Evolutionary conservation across 2,113 vertebrate genomes (phyloP).

Genomic region (Prolemur simus): DNA sequence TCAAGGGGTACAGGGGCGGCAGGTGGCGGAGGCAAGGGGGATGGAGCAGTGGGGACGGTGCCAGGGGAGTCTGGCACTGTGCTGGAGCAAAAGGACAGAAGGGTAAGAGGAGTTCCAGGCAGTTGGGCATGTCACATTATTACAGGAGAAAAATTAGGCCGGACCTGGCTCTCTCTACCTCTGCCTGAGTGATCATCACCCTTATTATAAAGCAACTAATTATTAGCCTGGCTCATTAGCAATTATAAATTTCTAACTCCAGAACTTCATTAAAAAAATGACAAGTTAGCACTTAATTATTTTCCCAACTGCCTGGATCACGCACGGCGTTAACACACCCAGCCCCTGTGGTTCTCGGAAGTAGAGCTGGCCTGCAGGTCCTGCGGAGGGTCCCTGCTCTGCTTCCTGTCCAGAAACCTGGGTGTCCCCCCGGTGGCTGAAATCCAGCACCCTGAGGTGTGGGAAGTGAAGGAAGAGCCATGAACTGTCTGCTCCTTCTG

Average conservation of each 20-base stretch:
- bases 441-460: not conserved
- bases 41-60: not conserved
- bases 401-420: not conserved
- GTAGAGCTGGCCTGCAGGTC: not conserved
- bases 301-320: constrained; percentile 66
- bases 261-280: constrained; percentile 87
- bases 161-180: constrained; percentile 71
- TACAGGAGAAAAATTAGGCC: constrained; percentile 79
- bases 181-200: constrained; percentile 81
- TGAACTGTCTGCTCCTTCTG: not conserved
- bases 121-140: constrained; percentile 53
- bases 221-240: constrained; percentile 89
- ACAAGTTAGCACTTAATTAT: constrained; percentile 87
- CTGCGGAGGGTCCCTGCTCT: not conserved
- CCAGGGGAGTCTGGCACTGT: not conserved
- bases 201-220: constrained; percentile 88
- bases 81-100: not conserved
- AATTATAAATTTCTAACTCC: constrained; percentile 86
- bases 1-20: not conserved
- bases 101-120: constrained; percentile 43
- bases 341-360: not conserved
- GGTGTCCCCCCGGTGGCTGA: not conserved
- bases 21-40: not conserved
- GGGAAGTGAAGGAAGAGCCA: not conserved
- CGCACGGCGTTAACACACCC: not conserved